Evolutionary conservation across 2,888 invertebrate species (phyloP).

Genomic region (Drosophila seclusa): DNA sequence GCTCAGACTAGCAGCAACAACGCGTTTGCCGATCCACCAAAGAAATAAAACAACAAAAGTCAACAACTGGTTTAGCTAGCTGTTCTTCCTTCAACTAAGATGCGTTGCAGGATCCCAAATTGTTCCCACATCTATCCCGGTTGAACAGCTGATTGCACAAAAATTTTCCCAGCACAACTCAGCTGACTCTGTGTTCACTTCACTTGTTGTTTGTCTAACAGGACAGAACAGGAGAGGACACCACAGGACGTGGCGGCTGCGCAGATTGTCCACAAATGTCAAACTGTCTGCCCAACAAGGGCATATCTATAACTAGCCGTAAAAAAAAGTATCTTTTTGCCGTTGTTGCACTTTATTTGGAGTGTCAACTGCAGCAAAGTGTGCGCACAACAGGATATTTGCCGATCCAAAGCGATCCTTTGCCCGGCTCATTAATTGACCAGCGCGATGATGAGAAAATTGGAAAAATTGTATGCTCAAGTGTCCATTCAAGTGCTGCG

Average conservation of each 20-base stretch:
- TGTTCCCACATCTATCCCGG: constrained; percentile 64
- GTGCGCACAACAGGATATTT: constrained; percentile 74
- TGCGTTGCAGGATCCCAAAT: constrained; percentile 36
- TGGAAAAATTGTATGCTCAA: constrained; percentile 53
- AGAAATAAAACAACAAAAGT: constrained; percentile 64
- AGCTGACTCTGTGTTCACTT: constrained; percentile 54
- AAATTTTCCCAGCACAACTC: constrained; percentile 74
- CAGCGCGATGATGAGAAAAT: constrained; percentile 73
- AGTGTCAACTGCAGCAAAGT: constrained; percentile 74
- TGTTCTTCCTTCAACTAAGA: constrained; percentile 19
- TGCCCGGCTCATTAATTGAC: constrained; percentile 72
- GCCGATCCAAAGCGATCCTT: constrained; percentile 36
- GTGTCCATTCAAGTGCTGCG: constrained; percentile 73
- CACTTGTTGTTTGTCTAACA: constrained; percentile 76
- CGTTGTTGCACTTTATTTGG: constrained; percentile 76
- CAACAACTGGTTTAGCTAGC: constrained; percentile 75
- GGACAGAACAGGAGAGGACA: constrained; percentile 47
- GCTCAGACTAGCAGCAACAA: constrained; percentile 50
- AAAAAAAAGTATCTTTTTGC: constrained; percentile 63
- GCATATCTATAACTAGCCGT: constrained; percentile 78
- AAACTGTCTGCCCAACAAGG: constrained; percentile 74
- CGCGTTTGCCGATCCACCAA: constrained; percentile 35
- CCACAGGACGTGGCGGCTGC: constrained; percentile 64
- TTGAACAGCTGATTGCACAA: constrained; percentile 73
- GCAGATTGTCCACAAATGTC: constrained; percentile 72